Evolutionary conservation across 2,888 invertebrate species (phyloP).

Genomic region (Napeogenes sylphis): DNA sequence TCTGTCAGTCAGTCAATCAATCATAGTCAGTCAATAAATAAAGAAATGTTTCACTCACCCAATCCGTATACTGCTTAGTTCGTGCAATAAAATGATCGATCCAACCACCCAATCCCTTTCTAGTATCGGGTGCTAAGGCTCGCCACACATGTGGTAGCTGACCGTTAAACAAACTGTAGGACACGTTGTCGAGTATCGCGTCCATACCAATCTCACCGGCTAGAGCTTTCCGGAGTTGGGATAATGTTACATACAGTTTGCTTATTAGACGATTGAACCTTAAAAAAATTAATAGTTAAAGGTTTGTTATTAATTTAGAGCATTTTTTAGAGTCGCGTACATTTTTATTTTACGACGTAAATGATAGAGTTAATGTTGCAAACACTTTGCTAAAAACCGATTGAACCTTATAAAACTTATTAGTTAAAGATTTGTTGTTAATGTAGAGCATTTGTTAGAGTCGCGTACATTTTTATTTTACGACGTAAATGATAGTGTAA

Average conservation of each 20-base stretch:
- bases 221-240: conserved; percentile 87
- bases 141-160: conserved; percentile 89
- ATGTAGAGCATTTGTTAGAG: too few relatives aligned
- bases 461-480: too few relatives aligned
- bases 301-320: too few relatives aligned
- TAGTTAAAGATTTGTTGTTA: too few relatives aligned
- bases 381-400: too few relatives aligned
- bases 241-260: conserved; percentile 83
- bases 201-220: conserved; percentile 97
- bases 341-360: too few relatives aligned
- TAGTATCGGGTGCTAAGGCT: conserved; percentile 88
- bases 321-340: too few relatives aligned
- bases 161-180: conserved; percentile 90
- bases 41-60: conserved; percentile 72
- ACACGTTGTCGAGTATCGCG: conserved; percentile 87
- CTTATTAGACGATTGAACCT: conserved; percentile 85
- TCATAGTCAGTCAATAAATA: neutral
- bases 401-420: too few relatives aligned
- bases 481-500: too few relatives aligned
- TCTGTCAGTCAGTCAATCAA: neutral
- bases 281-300: conserved; percentile 6
- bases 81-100: conserved; percentile 89
- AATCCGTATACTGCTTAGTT: conserved; percentile 84
- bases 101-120: conserved; percentile 92
- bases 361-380: too few relatives aligned